phyloP scores from a whole-genome alignment of 1,140 invertebrate species.

The Pantala flavescens region DNA sequence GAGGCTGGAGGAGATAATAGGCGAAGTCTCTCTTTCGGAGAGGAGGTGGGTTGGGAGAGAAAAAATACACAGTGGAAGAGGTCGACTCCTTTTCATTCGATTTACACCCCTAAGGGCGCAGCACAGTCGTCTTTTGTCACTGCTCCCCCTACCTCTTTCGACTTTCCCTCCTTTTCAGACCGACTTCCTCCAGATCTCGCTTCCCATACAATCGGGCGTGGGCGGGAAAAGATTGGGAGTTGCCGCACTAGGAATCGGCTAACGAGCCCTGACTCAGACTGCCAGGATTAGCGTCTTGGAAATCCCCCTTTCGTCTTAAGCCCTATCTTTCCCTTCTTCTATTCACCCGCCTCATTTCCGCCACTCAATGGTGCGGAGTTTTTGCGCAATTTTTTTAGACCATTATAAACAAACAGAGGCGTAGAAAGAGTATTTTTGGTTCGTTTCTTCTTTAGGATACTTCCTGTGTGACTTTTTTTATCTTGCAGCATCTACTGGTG shows the following conservation, averaged over 20 bases:
- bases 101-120: not conserved
- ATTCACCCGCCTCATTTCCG: no score
- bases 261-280: not conserved
- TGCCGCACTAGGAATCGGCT: not conserved
- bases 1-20: not conserved
- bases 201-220: conserved; percentile 3
- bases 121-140: not conserved
- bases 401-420: no score
- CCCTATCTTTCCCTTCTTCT: no score
- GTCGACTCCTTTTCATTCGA: not conserved
- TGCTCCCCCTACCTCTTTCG: not conserved
- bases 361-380: no score
- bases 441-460: no score
- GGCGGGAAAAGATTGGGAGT: not conserved
- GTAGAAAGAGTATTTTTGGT: no score
- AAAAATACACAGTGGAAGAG: not conserved
- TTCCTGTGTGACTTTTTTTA: no score
- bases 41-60: not conserved
- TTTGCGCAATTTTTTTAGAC: no score
- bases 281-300: not conserved
- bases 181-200: not conserved
- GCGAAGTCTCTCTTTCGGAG: not conserved
- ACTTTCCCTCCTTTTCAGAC: not conserved
- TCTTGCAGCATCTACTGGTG: no score
- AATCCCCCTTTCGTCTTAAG: not conserved